Percentiles rank a stretch among this genome's conserved stretches.
These are phyloP conservation scores for Drusus annulatus DNA, from an alignment of 1,140 invertebrate genomes.

Conservation along the genomic window DNA sequence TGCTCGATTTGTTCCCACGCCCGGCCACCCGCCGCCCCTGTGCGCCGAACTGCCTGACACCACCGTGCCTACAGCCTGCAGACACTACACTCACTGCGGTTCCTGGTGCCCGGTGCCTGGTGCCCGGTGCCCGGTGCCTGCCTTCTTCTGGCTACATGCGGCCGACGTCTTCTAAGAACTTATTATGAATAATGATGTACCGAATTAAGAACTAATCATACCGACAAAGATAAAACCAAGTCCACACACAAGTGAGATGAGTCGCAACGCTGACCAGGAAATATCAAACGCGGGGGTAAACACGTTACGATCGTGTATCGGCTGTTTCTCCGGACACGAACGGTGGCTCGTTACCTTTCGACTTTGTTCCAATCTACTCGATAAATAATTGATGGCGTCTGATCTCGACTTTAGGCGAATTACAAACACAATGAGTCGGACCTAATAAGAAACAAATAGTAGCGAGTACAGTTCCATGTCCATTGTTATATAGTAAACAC, in stretches of 20 bases:
- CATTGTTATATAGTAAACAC: not conserved
- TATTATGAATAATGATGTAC: slow-evolving; percentile 60
- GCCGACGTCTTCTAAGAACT: slow-evolving; percentile 52
- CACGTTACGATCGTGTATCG: not conserved
- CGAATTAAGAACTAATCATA: slow-evolving; percentile 58
- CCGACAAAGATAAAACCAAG: slow-evolving; percentile 55
- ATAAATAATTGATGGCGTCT: slow-evolving; percentile 8
- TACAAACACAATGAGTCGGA: not conserved
- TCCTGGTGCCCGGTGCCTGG: no score
- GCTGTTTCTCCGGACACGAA: not conserved
- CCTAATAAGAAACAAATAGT: not conserved
- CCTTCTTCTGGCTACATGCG: slow-evolving; percentile 5
- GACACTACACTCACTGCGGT: no score
- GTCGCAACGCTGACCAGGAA: not conserved
- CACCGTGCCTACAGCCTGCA: no score
- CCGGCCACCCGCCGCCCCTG: slow-evolving; percentile 56
- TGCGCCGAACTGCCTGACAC: slow-evolving; percentile 8
- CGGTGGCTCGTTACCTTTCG: not conserved
- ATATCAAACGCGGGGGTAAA: not conserved
- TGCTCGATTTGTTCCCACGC: slow-evolving; percentile 45
- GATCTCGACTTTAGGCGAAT: not conserved
- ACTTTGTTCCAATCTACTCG: not conserved
- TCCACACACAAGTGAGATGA: not conserved
- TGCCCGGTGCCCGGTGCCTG: not conserved
- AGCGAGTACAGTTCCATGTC: not conserved